Evolutionary conservation across 2,797 vertebrate species (phyloP).

Genomic region (Bradypus variegatus): DNA sequence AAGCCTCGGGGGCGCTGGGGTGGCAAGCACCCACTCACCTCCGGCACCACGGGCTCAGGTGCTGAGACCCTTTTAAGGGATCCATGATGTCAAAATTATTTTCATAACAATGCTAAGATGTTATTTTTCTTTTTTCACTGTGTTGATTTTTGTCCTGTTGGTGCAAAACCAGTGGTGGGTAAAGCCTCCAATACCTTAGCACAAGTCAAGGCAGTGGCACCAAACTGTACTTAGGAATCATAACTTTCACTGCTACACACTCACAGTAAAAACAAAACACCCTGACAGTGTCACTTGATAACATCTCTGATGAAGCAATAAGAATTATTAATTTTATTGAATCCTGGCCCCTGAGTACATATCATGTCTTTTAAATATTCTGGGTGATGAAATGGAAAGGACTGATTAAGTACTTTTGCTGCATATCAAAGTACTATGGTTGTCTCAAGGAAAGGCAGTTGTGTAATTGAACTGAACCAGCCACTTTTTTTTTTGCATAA

Average conservation of each 20-base stretch:
- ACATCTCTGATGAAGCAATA: not conserved
- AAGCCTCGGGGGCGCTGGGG: no score
- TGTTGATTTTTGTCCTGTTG: not conserved
- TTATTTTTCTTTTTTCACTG: not conserved
- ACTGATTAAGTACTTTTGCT: not conserved
- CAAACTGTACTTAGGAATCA: not conserved
- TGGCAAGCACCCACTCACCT: no score
- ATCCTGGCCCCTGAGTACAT: not conserved
- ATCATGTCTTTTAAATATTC: not conserved
- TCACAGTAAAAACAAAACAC: not conserved
- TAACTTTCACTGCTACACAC: not conserved
- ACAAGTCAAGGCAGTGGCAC: not conserved
- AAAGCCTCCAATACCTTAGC: not conserved
- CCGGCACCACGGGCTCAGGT: no score
- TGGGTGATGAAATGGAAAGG: not conserved
- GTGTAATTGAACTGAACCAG: not conserved
- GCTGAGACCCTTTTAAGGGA: not conserved
- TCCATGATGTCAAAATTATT: not conserved
- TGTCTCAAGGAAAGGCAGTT: not conserved
- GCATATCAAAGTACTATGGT: no score
- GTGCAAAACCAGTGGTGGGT: not conserved
- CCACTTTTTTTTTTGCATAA: not conserved
- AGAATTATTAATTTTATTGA: no score
- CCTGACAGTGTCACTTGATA: not conserved
- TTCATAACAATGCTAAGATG: not conserved